These are phyloP conservation scores for Enteromius unitaeniatus DNA, from an alignment of 2,797 vertebrate species.

Conservation along the genomic window DNA sequence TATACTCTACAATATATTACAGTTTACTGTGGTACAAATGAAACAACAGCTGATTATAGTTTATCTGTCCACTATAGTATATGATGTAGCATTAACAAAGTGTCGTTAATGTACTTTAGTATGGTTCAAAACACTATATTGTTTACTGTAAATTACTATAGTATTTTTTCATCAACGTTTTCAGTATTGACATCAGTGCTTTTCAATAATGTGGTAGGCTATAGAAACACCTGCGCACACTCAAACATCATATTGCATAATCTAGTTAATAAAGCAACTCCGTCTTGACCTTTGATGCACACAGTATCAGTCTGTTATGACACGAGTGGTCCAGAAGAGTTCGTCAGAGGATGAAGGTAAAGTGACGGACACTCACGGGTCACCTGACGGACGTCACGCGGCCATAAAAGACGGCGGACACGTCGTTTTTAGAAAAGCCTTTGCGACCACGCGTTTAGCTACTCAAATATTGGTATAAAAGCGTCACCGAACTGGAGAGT, in stretches of 20 bases:
- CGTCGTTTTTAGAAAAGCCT: neutral
- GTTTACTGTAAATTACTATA: neutral
- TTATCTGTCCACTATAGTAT: no score
- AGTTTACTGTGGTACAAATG: no score
- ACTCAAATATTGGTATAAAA: neutral
- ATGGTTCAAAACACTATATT: no score
- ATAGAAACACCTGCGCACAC: neutral
- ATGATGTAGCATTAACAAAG: no score
- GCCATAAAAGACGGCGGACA: conserved; percentile 20
- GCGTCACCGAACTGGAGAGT: conserved; percentile 57
- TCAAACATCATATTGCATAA: neutral
- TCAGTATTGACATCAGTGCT: conserved; percentile 34
- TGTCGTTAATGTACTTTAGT: no score
- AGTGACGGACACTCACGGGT: neutral
- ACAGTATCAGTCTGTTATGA: neutral
- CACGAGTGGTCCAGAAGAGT: neutral
- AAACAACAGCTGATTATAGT: no score
- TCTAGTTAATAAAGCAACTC: conserved; percentile 7
- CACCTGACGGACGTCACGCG: conserved; percentile 18
- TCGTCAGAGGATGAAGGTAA: neutral
- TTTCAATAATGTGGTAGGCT: neutral
- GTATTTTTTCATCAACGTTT: neutral
- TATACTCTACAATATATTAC: no score
- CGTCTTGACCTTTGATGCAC: conserved; percentile 3
- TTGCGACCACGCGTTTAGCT: neutral